Percentiles rank a stretch among this genome's conserved stretches.
Evolutionary conservation across 2,888 invertebrate species (phyloP).

Genomic region (Rugalucina vietnamica): DNA sequence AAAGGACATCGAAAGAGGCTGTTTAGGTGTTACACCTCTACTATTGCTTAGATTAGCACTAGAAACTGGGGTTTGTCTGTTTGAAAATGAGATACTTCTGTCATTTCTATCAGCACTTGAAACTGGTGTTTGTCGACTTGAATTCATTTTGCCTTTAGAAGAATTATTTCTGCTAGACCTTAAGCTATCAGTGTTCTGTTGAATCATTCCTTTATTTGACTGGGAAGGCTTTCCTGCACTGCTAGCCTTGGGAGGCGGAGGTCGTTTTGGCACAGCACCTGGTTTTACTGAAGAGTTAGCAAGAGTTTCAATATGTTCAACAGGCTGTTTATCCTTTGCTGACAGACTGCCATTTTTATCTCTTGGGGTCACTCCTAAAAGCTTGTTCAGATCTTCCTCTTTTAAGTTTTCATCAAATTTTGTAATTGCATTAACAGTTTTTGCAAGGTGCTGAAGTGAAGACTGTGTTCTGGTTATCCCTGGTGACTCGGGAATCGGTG

Average conservation of each 20-base stretch:
- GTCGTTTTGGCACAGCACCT: constrained; percentile 28
- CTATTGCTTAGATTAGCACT: not conserved
- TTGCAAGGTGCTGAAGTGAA: constrained; percentile 52
- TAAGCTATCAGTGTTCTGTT: not conserved
- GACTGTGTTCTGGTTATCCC: constrained; percentile 61
- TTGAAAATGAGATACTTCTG: not conserved
- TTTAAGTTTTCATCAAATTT: constrained; percentile 73
- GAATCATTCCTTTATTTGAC: not conserved
- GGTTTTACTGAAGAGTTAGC: constrained; percentile 25
- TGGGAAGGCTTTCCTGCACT: constrained; percentile 5
- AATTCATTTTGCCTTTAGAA: not conserved
- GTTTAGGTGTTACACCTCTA: not conserved
- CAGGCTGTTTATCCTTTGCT: not conserved
- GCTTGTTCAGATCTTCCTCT: constrained; percentile 66
- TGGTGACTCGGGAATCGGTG: constrained; percentile 75
- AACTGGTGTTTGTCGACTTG: not conserved
- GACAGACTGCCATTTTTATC: constrained; percentile 15
- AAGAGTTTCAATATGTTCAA: not conserved
- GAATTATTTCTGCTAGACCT: constrained; percentile 2
- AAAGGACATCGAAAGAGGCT: not conserved
- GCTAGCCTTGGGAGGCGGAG: constrained; percentile 33
- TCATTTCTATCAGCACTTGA: not conserved
- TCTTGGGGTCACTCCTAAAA: constrained; percentile 65
- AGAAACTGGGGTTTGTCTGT: not conserved
- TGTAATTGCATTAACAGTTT: constrained; percentile 71